Conservation (phyloP, 2,113 vertebrate species). For the Eptesicus fuscus region DNA sequence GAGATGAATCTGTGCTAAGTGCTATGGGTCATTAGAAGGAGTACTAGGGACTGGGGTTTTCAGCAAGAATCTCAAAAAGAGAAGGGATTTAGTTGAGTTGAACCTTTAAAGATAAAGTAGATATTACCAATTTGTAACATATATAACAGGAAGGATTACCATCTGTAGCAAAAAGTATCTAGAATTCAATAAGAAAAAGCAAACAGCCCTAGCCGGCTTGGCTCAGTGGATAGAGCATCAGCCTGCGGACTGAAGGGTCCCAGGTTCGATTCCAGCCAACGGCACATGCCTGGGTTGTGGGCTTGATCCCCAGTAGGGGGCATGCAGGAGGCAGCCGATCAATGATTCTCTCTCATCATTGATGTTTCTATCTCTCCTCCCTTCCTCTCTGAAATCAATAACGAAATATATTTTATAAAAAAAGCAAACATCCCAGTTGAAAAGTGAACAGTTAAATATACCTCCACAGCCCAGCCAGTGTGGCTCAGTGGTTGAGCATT, state of each 20-base stretch:
- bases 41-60: not conserved
- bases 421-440: not conserved
- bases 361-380: no score
- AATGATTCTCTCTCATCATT: no score
- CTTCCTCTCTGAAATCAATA: no score
- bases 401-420: not conserved
- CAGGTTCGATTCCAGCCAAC: no score
- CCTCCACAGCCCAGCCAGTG: not conserved
- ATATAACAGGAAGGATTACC: not conserved
- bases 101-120: not conserved
- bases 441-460: not conserved
- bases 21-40: not conserved
- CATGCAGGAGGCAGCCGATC: no score
- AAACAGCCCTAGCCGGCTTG: not conserved
- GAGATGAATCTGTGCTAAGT: not conserved
- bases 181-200: not conserved
- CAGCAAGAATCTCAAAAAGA: conserved; percentile 4
- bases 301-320: no score
- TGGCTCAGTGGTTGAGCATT: no score
- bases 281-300: no score
- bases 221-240: no score
- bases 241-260: no score
- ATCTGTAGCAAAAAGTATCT: not conserved
- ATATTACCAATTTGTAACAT: conserved; percentile 6
- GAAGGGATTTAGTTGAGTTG: not conserved